These are phyloP conservation scores for Champsocephalus gunnari DNA, from an alignment of 2,797 vertebrate species.

Conservation along the genomic window DNA sequence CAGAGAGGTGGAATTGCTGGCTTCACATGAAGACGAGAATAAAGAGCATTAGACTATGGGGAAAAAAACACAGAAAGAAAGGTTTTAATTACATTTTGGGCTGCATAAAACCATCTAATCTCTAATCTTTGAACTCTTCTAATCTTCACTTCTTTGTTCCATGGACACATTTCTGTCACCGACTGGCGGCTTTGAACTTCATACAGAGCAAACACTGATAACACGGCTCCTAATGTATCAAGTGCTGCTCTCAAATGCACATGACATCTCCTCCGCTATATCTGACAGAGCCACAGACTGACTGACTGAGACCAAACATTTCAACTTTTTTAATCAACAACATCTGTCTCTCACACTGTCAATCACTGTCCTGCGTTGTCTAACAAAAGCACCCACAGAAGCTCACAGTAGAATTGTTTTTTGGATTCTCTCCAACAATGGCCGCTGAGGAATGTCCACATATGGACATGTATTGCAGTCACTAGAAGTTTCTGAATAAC, in stretches of 20 bases:
- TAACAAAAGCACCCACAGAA: conserved; percentile 6
- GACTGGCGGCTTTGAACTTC: conserved; percentile 50
- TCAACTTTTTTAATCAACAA: conserved; percentile 40
- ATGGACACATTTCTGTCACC: conserved; percentile 35
- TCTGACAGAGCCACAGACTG: conserved; percentile 18
- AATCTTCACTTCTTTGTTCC: conserved; percentile 50
- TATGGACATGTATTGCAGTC: conserved; percentile 16
- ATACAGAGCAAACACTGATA: conserved; percentile 66
- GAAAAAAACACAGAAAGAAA: conserved; percentile 11
- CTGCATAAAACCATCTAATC: conserved; percentile 11
- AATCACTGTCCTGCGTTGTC: conserved; percentile 3
- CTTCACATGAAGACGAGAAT: conserved; percentile 21
- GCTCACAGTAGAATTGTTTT: neutral
- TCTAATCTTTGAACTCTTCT: conserved; percentile 28
- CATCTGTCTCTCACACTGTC: neutral
- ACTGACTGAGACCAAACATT: conserved; percentile 21
- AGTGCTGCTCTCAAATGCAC: conserved; percentile 43
- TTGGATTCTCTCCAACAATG: conserved; percentile 15
- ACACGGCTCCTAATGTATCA: conserved; percentile 27
- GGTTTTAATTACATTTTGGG: conserved; percentile 49
- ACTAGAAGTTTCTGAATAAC: conserved; percentile 7
- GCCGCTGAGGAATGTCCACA: conserved; percentile 15
- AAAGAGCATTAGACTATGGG: conserved; percentile 6
- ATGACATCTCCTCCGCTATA: conserved; percentile 21
- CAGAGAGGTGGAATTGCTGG: conserved; percentile 1